These are phyloP conservation scores for Carapus acus DNA, from an alignment of 2,797 vertebrate genomes.

Conservation along the genomic window DNA sequence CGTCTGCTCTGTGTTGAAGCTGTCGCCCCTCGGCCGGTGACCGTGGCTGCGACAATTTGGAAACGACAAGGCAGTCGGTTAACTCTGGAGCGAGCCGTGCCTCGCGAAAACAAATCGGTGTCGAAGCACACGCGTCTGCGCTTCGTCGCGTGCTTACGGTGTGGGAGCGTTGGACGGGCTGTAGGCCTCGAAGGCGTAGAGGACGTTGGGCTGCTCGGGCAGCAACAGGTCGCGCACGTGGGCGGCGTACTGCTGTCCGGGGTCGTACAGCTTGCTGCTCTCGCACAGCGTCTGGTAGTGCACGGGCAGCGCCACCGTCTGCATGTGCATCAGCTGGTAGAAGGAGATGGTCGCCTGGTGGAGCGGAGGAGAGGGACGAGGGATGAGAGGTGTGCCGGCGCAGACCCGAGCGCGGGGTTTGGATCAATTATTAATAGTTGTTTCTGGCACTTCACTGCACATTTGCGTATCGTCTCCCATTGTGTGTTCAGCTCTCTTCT, in stretches of 20 bases:
- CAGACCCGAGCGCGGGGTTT: no score
- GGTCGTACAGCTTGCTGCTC: slow-evolving; percentile 96
- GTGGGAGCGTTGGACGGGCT: slow-evolving; percentile 55
- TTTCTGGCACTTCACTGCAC: no score
- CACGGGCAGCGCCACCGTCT: slow-evolving; percentile 86
- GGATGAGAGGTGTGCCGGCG: no score
- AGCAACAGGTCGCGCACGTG: slow-evolving; percentile 86
- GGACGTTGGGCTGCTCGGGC: slow-evolving; percentile 73
- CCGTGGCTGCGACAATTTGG: slow-evolving; percentile 60
- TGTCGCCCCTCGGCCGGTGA: slow-evolving; percentile 76
- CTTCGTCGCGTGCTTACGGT: no score
- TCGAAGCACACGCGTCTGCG: no score
- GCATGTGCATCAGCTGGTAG: slow-evolving; percentile 95
- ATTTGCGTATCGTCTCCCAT: no score
- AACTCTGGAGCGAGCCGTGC: no score
- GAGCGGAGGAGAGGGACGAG: not conserved
- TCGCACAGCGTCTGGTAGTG: slow-evolving; percentile 96
- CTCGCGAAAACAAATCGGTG: no score
- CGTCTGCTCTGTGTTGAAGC: slow-evolving; percentile 67
- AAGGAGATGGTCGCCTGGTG: slow-evolving; percentile 91
- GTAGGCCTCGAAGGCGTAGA: slow-evolving; percentile 86
- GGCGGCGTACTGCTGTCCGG: slow-evolving; percentile 89
- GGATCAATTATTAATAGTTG: no score
- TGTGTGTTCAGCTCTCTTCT: no score
- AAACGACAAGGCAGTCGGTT: no score